These are phyloP conservation scores for Orcinus orca DNA, from an alignment of 2,113 vertebrate species.

Conservation along the genomic window DNA sequence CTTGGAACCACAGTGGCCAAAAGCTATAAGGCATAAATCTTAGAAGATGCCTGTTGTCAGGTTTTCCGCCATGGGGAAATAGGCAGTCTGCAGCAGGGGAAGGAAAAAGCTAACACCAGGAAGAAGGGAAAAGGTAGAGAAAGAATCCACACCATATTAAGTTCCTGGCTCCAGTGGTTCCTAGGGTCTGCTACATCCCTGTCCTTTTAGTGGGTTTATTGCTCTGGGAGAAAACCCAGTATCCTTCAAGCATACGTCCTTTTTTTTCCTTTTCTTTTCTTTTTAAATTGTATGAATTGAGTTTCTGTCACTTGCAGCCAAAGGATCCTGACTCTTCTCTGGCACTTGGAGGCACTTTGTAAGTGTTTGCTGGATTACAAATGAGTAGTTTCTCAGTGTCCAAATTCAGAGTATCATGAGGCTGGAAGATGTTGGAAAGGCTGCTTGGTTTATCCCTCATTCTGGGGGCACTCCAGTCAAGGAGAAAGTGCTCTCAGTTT, in stretches of 20 bases:
- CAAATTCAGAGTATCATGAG: not conserved
- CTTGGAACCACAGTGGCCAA: not conserved
- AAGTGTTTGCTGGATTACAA: not conserved
- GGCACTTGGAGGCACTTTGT: not conserved
- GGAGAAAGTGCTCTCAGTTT: not conserved
- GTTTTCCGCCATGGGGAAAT: not conserved
- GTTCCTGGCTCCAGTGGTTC: not conserved
- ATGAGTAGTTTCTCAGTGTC: not conserved
- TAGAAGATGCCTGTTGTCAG: not conserved
- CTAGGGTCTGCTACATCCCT: not conserved
- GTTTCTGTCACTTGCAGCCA: not conserved
- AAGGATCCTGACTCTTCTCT: not conserved
- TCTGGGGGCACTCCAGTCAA: not conserved
- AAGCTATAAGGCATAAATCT: not conserved
- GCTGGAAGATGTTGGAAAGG: not conserved
- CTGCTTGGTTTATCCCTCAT: not conserved
- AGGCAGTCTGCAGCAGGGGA: not conserved
- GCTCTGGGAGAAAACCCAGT: not conserved
- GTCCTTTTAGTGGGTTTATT: not conserved
- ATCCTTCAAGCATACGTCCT: not conserved
- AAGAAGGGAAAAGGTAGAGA: not conserved
- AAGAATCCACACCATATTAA: not conserved
- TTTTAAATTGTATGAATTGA: not conserved
- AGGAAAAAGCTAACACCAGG: not conserved
- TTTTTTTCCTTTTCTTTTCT: not conserved